These are phyloP conservation scores for Equus quagga DNA, from an alignment of 2,113 vertebrate species.

Conservation along the genomic window DNA sequence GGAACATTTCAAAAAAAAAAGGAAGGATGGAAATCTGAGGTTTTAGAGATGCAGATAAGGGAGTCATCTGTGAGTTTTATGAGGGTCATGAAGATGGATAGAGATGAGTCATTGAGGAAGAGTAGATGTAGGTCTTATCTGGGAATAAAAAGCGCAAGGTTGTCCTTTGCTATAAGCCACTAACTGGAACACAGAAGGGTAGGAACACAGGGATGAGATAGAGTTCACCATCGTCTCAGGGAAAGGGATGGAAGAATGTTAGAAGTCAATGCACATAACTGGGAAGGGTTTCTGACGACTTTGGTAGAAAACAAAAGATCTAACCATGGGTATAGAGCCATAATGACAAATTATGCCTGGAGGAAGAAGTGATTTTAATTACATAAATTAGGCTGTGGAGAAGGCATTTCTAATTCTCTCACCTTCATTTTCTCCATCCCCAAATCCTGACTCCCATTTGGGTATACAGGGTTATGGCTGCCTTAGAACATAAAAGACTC, in stretches of 20 bases:
- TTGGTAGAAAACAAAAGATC: constrained; percentile 3
- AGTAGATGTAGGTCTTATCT: background rate
- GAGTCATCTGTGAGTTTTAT: background rate
- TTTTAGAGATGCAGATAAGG: background rate
- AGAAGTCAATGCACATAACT: background rate
- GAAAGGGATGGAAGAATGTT: background rate
- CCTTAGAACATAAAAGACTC: background rate
- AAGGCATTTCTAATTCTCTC: constrained; percentile 3
- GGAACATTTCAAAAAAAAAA: background rate
- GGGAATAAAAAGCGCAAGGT: background rate
- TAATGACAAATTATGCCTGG: background rate
- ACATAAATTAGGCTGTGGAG: background rate
- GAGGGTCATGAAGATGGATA: background rate
- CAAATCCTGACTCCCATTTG: background rate
- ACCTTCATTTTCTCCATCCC: background rate
- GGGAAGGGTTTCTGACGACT: background rate
- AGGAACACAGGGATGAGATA: background rate
- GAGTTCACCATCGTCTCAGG: background rate
- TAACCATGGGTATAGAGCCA: background rate
- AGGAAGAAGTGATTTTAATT: constrained; percentile 12
- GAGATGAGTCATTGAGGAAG: background rate
- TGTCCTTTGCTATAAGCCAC: background rate
- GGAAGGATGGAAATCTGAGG: background rate
- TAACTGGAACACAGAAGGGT: background rate
- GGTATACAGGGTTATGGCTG: background rate